Evolutionary conservation across 1,140 invertebrate species (phyloP).

Genomic region (Eupristina koningsbergeri): DNA sequence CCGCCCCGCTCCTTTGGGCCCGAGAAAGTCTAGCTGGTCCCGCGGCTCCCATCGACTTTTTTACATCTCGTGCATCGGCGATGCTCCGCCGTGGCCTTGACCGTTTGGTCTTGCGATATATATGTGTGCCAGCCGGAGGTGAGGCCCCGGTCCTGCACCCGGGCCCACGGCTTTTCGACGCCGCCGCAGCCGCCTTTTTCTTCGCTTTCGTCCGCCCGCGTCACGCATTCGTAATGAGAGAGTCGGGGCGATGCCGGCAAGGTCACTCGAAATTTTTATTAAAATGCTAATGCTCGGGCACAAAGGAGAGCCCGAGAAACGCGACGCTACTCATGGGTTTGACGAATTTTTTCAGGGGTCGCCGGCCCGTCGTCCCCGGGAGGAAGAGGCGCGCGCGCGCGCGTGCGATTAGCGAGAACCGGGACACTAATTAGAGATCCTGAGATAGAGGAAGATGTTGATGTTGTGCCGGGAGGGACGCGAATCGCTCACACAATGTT

Average conservation of each 20-base stretch:
- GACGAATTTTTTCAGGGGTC: too few relatives aligned
- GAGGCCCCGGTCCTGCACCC: neutral
- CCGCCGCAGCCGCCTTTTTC: neutral
- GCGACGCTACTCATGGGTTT: too few relatives aligned
- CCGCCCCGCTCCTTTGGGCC: too few relatives aligned
- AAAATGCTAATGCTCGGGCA: neutral
- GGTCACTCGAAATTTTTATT: neutral
- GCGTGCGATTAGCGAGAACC: neutral
- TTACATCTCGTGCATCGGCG: neutral
- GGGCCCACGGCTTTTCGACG: neutral
- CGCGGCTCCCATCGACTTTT: neutral
- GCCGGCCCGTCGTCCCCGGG: too few relatives aligned
- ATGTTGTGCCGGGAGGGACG: neutral
- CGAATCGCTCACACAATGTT: neutral
- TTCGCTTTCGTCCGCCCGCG: neutral
- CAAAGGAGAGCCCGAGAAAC: too few relatives aligned
- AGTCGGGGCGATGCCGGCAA: neutral
- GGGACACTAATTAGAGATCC: neutral
- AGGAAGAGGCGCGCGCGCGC: too few relatives aligned
- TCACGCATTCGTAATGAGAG: neutral
- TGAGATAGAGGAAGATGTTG: too few relatives aligned
- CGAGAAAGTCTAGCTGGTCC: neutral
- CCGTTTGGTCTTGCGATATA: neutral
- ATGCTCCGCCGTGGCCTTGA: constrained; percentile 25
- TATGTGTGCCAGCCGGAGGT: neutral